Percentiles rank a stretch among this genome's conserved stretches.
These are phyloP conservation scores for Melipona quadrifasciata DNA, from an alignment of 1,140 invertebrate genomes.

Conservation along the genomic window DNA sequence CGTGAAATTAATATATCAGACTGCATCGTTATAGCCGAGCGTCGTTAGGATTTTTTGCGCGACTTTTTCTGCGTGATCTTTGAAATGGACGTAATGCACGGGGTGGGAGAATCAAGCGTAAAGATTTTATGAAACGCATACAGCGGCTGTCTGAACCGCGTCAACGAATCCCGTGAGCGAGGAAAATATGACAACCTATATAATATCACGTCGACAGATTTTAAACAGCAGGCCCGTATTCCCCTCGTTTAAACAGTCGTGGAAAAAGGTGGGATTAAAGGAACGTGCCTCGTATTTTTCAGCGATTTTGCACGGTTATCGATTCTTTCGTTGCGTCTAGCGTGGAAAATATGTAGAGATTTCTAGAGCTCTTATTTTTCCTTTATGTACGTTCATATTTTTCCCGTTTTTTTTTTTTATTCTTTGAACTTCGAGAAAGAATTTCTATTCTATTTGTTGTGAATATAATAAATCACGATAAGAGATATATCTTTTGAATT, in stretches of 20 bases:
- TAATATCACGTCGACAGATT: slow-evolving; percentile 50
- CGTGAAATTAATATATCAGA: neutral
- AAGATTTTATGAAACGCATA: slow-evolving; percentile 50
- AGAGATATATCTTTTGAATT: neutral
- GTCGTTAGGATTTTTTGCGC: neutral
- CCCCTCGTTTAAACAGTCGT: slow-evolving; percentile 8
- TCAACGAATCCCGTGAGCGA: slow-evolving; percentile 28
- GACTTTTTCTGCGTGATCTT: slow-evolving; percentile 43
- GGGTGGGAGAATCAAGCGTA: slow-evolving; percentile 26
- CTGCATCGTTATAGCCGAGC: neutral
- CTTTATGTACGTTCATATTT: neutral
- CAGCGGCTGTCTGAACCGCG: slow-evolving; percentile 23
- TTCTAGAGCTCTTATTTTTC: neutral
- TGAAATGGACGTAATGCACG: slow-evolving; percentile 24
- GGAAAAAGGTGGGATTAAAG: slow-evolving; percentile 52
- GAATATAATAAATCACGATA: neutral
- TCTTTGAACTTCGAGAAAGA: too few species aligned
- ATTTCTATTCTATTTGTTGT: neutral
- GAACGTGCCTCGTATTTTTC: slow-evolving; percentile 48
- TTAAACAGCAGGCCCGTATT: slow-evolving; percentile 14
- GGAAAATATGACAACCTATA: slow-evolving; percentile 37
- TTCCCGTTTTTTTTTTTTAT: neutral
- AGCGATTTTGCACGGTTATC: slow-evolving; percentile 49
- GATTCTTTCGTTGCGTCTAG: neutral
- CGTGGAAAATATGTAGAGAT: neutral